These are phyloP conservation scores for Lasioglossum malachurum DNA, from an alignment of 2,888 invertebrate genomes.

Conservation along the genomic window DNA sequence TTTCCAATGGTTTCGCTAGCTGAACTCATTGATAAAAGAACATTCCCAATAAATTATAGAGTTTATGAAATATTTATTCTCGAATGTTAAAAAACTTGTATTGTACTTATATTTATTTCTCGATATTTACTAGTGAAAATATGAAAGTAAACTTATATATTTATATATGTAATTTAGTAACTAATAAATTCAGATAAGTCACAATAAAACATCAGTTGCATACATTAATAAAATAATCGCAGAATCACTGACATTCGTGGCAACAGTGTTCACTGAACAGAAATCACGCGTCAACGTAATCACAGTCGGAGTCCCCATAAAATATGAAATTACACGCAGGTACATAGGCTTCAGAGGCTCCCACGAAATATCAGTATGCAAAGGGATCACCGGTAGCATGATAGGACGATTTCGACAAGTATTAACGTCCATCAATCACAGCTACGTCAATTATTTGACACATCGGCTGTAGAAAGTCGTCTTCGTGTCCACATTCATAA, in stretches of 20 bases:
- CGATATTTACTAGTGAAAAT: too few species aligned
- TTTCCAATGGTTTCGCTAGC: too few species aligned
- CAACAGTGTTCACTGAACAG: neutral
- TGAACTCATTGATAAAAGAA: neutral
- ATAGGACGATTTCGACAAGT: slow-evolving; percentile 43
- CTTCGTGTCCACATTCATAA: slow-evolving; percentile 13
- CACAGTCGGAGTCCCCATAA: slow-evolving; percentile 9
- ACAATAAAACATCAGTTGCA: neutral
- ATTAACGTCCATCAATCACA: slow-evolving; percentile 61
- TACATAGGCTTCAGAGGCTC: slow-evolving; percentile 32
- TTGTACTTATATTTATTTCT: neutral
- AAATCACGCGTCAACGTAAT: neutral
- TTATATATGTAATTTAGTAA: neutral
- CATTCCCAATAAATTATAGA: neutral
- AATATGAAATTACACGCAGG: slow-evolving; percentile 33
- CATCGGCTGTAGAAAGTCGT: neutral
- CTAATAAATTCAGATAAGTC: neutral
- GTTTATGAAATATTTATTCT: neutral
- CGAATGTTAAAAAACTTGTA: neutral
- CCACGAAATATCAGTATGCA: slow-evolving; percentile 63
- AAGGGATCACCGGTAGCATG: slow-evolving; percentile 47
- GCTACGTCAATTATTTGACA: slow-evolving; percentile 46
- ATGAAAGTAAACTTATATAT: too few species aligned
- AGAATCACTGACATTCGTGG: neutral
- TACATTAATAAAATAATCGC: neutral